These are phyloP conservation scores for Crypturellus undulatus DNA, from an alignment of 2,113 vertebrate species.

Conservation along the genomic window DNA sequence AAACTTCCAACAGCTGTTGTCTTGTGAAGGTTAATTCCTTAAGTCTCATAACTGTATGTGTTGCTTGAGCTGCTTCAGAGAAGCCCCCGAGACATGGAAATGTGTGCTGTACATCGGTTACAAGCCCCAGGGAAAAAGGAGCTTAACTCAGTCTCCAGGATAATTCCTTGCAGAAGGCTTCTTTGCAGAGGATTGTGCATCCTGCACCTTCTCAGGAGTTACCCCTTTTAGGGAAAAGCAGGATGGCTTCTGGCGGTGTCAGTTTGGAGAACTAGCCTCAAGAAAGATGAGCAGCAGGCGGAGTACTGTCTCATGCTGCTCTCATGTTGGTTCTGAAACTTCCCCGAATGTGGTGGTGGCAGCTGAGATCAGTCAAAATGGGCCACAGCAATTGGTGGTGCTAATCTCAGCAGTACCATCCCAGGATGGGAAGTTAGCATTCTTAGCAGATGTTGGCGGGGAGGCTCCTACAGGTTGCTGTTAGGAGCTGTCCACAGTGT, in stretches of 20 bases:
- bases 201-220: not conserved
- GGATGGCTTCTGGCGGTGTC: not conserved
- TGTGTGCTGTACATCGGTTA: not conserved
- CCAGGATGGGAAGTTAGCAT: not conserved
- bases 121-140: not conserved
- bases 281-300: not conserved
- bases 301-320: not conserved
- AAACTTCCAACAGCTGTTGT: not conserved
- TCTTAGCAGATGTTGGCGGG: not conserved
- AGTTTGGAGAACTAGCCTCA: not conserved
- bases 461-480: not conserved
- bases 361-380: constrained; percentile 9
- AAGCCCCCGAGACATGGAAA: not conserved
- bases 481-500: not conserved
- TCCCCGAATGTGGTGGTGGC: not conserved
- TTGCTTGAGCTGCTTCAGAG: constrained; percentile 2
- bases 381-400: not conserved
- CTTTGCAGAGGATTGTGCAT: not conserved
- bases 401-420: not conserved
- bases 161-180: not conserved
- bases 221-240: not conserved
- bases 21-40: not conserved
- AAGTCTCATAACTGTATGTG: not conserved
- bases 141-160: not conserved
- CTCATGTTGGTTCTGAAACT: not conserved